Conservation (phyloP, 2,888 invertebrate genomes). For the Pollenia griseotomentosa region DNA sequence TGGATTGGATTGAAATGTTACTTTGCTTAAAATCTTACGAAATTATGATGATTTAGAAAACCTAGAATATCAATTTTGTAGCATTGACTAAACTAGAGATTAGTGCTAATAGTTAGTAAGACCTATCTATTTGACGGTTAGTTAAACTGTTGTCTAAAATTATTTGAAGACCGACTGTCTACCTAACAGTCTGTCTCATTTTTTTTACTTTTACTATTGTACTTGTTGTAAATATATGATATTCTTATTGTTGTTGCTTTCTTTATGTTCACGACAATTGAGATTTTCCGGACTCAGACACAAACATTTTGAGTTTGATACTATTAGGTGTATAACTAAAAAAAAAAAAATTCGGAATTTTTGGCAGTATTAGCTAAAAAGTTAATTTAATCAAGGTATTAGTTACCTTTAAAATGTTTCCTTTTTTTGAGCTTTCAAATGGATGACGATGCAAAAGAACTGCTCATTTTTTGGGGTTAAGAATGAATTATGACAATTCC, state of each 20-base stretch:
- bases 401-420: too few relatives aligned
- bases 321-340: too few relatives aligned
- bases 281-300: constrained; percentile 83
- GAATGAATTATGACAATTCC: too few relatives aligned
- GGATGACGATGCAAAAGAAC: too few relatives aligned
- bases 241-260: too few relatives aligned
- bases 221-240: constrained; percentile 68
- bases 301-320: too few relatives aligned
- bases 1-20: constrained; percentile 57
- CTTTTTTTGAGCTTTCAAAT: too few relatives aligned
- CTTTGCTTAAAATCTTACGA: constrained; percentile 11
- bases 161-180: neutral
- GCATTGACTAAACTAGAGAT: constrained; percentile 44
- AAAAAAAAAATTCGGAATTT: too few relatives aligned
- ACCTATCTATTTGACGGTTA: neutral
- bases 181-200: neutral
- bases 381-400: too few relatives aligned
- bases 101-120: constrained; percentile 5
- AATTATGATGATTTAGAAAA: constrained; percentile 43
- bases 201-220: constrained; percentile 2
- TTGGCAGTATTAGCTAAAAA: too few relatives aligned
- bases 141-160: constrained; percentile 9
- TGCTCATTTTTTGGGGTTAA: too few relatives aligned
- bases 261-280: constrained; percentile 83
- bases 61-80: constrained; percentile 34